Conservation (phyloP, 2,888 invertebrate genomes). For the Norana najaformis region DNA sequence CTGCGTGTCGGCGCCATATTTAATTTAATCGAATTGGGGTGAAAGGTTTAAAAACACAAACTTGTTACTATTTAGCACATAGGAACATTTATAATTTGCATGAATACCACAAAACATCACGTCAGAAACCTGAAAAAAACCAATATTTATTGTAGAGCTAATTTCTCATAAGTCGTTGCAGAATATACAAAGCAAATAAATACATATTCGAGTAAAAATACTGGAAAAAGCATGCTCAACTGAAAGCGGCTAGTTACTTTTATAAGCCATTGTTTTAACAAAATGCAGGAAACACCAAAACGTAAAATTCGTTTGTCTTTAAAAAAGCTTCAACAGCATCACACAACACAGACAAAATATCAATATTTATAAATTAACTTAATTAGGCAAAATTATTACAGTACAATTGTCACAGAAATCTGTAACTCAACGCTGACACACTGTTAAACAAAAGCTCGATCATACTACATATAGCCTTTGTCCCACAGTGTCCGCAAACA, state of each 20-base stretch:
- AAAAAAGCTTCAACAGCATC: background rate
- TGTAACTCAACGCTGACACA: background rate
- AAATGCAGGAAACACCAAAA: background rate
- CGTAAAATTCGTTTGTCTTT: background rate
- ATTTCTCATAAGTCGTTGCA: background rate
- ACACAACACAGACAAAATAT: background rate
- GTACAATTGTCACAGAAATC: background rate
- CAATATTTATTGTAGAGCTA: too few relatives aligned
- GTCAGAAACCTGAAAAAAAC: too few relatives aligned
- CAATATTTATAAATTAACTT: constrained; percentile 1
- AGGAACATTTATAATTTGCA: background rate
- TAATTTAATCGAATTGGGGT: background rate
- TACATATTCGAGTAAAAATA: background rate
- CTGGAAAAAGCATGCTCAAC: background rate
- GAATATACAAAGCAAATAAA: background rate
- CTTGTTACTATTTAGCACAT: too few relatives aligned
- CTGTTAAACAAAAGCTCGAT: background rate
- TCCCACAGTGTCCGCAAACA: too few relatives aligned
- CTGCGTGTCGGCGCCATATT: background rate
- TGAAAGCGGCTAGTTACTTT: background rate
- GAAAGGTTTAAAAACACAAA: background rate
- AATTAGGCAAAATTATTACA: background rate
- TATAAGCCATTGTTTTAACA: background rate
- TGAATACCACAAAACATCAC: too few relatives aligned
- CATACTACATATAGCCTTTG: background rate